Conservation (phyloP, 2,797 vertebrate genomes). For the Mionectes olivaceus region DNA sequence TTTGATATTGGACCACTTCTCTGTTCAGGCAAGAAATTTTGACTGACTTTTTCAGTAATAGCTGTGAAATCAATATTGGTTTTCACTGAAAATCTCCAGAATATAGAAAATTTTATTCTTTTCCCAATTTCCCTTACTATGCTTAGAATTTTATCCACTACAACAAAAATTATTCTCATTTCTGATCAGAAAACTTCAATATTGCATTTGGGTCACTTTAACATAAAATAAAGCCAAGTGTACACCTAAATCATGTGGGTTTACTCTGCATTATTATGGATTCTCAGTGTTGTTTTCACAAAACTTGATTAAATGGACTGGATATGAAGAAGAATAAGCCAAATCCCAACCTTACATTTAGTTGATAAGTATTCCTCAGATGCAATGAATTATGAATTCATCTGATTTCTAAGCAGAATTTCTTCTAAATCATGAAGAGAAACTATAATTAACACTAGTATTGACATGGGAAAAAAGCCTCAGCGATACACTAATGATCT, state of each 20-base stretch:
- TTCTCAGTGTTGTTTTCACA: neutral
- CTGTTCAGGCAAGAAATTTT: neutral
- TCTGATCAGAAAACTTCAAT: neutral
- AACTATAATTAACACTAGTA: neutral
- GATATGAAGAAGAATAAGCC: neutral
- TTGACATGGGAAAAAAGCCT: neutral
- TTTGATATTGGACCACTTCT: neutral
- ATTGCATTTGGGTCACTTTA: neutral
- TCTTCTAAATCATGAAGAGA: neutral
- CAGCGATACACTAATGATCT: neutral
- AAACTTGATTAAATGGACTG: neutral
- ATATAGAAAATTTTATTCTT: neutral
- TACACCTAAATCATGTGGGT: neutral
- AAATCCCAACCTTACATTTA: neutral
- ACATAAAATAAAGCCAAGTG: neutral
- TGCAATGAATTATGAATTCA: neutral
- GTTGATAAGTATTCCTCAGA: neutral
- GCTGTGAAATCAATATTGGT: neutral
- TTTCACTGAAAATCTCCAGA: neutral
- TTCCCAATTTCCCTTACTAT: neutral
- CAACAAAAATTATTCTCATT: neutral
- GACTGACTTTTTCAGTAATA: neutral
- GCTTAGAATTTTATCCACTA: neutral
- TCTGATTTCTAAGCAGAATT: neutral
- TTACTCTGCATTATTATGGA: neutral